Evolutionary conservation across 1,140 invertebrate species (phyloP), one percentile per base, ranked within the genome.

Genomic region (Papilio glaucus): DNA sequence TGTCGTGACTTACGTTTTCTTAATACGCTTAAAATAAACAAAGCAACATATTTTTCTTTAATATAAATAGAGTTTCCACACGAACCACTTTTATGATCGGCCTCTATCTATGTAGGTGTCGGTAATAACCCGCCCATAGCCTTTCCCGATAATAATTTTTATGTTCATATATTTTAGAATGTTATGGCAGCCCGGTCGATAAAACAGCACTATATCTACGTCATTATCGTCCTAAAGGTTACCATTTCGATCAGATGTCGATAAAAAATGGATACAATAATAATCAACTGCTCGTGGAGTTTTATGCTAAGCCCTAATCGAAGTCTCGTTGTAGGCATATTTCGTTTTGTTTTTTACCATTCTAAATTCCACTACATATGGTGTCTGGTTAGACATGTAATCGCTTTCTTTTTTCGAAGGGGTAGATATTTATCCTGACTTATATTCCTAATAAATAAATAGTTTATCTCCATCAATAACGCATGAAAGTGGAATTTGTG

Each of bases 141-240:
- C 37, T 65, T 65, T 41, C 15, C 62, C 62, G 33, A 65, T 41
- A 65, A 39, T 65, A 65, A 37, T 65, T 39, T 65, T 65, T 65
- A 65, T 24, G 62, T 65, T 65, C 62, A 37, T 38, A 65, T 65
- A 65, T 65, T 65, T 39, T 39, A 65, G 62, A 41, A 39, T 21
- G 37, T 65, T 65, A 65, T 65, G 33, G 62, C 29, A 39, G 62
- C 37, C 9, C 37, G 8, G 33, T 39, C 62, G 62, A 65, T 65
- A 65, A 65, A 65, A 18, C 10, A 39, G 15, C 33, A 39, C 9
- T 65, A 65, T 65, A 65, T 65, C 18, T 41, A 65, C 33, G 62
- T 65, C 33, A 65, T 65, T 38, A 65, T 65, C 12, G 10, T 39
- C 15, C 15, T 41, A 21, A 39, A 65, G 62, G 37, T 65, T 21